phyloP scores from a whole-genome alignment of 2,888 invertebrate species.

The Flexamia atlantica region DNA sequence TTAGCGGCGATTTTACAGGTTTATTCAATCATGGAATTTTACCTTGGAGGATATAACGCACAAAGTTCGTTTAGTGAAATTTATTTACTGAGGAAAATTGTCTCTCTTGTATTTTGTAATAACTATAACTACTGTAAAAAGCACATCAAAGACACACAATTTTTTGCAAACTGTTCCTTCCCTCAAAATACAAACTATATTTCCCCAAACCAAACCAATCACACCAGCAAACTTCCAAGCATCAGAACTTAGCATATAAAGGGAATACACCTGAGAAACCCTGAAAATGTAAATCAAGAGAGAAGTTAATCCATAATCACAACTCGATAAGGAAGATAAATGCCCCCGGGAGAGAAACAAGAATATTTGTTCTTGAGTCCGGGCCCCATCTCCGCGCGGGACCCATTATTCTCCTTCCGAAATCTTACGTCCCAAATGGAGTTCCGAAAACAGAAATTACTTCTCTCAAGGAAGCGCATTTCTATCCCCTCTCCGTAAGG shows the following conservation, averaged over 20 bases:
- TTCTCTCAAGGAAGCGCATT: constrained; percentile 63
- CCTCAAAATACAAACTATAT: too few relatives aligned
- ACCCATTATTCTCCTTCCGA: constrained; percentile 65
- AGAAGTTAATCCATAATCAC: constrained; percentile 54
- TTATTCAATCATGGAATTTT: too few relatives aligned
- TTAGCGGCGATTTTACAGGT: too few relatives aligned
- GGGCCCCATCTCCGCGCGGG: constrained; percentile 63
- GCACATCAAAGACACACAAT: too few relatives aligned
- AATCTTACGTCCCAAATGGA: constrained; percentile 66
- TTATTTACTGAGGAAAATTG: too few relatives aligned
- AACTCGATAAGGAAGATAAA: constrained; percentile 58
- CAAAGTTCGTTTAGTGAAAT: too few relatives aligned
- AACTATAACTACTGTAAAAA: too few relatives aligned
- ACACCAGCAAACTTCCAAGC: background rate
- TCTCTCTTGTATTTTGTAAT: too few relatives aligned
- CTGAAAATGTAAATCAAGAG: constrained; percentile 52
- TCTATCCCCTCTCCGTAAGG: constrained; percentile 38
- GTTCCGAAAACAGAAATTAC: constrained; percentile 66
- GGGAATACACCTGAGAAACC: constrained; percentile 19
- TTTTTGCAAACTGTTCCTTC: too few relatives aligned
- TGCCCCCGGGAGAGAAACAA: constrained; percentile 56
- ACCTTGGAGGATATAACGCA: too few relatives aligned
- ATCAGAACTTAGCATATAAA: background rate
- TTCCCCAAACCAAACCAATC: too few relatives aligned
- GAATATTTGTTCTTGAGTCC: constrained; percentile 56